A percentile compares a stretch with the other conserved stretches of the same genome.
phyloP scores from a whole-genome alignment of 1,140 invertebrate species.

The Wasmannia auropunctata region DNA sequence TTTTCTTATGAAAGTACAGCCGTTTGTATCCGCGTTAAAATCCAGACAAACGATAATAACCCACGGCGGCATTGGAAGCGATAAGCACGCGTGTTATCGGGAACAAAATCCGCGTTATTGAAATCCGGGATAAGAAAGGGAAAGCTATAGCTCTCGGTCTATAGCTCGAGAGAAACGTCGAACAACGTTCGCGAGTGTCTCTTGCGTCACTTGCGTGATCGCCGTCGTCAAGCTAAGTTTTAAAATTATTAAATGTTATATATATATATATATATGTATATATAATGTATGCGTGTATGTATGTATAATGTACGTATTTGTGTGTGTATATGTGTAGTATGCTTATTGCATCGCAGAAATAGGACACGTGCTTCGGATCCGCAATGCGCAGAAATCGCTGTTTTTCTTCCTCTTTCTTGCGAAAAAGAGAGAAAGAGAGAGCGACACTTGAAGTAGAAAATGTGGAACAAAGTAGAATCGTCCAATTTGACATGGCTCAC shows the following conservation, averaged over 20 bases:
- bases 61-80: neutral
- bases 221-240: constrained; percentile 66
- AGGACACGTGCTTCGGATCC: constrained; percentile 75
- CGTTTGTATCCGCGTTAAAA: neutral
- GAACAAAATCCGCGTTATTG: constrained; percentile 40
- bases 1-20: neutral
- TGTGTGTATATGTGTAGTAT: neutral
- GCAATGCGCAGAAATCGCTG: constrained; percentile 75
- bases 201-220: constrained; percentile 2
- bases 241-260: constrained; percentile 74
- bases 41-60: constrained; percentile 25
- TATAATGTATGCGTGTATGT: neutral
- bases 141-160: neutral
- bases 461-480: neutral
- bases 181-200: neutral
- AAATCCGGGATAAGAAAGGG: neutral
- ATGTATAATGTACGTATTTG: neutral
- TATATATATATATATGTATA: neutral
- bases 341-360: constrained; percentile 71
- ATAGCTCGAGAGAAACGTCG: neutral
- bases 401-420: constrained; percentile 37
- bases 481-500: neutral
- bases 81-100: constrained; percentile 20
- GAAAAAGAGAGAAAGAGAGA: neutral
- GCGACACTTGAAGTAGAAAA: neutral